These are phyloP conservation scores for Himalopsyche japonica DNA, from an alignment of 2,888 invertebrate genomes.

Conservation along the genomic window DNA sequence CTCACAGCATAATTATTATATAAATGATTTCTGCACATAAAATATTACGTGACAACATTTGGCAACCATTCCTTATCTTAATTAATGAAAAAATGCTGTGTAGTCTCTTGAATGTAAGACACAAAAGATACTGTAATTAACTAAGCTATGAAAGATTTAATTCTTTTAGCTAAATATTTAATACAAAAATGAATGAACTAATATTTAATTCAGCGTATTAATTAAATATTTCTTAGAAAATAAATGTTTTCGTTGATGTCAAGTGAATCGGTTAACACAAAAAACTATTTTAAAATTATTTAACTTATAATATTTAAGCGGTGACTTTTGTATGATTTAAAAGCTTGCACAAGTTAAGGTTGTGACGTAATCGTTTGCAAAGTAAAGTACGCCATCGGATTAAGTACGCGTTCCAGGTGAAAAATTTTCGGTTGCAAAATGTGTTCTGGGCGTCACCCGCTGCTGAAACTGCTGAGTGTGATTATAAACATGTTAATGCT, in stretches of 20 bases:
- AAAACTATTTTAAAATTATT: no score
- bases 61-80: background rate
- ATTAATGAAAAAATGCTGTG: no score
- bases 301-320: background rate
- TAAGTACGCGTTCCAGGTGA: background rate
- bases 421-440: background rate
- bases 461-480: background rate
- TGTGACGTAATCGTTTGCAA: background rate
- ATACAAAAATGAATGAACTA: no score
- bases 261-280: no score
- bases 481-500: background rate
- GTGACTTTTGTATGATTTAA: background rate
- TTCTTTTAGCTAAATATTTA: no score
- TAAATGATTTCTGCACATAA: background rate
- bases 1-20: background rate
- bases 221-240: no score
- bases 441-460: background rate
- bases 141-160: no score
- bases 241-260: no score
- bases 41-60: background rate
- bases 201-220: no score
- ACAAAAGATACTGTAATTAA: no score
- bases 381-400: background rate
- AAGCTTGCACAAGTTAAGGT: background rate
- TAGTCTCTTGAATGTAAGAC: no score